These are phyloP conservation scores for Melanostoma scalare DNA, from an alignment of 2,888 invertebrate genomes.

Conservation along the genomic window DNA sequence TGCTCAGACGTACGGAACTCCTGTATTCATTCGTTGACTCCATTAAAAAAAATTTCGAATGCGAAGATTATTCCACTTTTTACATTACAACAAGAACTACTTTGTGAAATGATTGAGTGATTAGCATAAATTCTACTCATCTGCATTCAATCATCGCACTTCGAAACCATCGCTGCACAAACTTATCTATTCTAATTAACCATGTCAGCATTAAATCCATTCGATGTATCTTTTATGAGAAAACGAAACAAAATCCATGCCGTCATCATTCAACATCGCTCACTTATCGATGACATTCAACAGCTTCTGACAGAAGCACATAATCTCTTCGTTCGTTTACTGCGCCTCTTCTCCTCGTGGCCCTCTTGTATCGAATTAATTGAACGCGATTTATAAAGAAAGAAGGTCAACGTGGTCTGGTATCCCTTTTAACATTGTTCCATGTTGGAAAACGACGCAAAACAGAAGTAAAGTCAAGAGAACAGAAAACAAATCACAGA, in stretches of 20 bases:
- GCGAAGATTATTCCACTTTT: no score
- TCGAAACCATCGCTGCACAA: slow-evolving; percentile 11
- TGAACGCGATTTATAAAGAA: slow-evolving; percentile 54
- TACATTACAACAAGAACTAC: no score
- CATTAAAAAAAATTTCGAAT: no score
- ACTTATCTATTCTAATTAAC: slow-evolving; percentile 37
- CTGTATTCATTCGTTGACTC: no score
- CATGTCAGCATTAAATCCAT: slow-evolving; percentile 41
- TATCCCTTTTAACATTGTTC: slow-evolving; percentile 22
- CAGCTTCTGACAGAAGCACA: slow-evolving; percentile 39
- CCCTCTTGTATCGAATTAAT: slow-evolving; percentile 57
- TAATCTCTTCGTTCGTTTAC: slow-evolving; percentile 27
- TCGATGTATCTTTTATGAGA: slow-evolving; percentile 10
- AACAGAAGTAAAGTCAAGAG: background rate
- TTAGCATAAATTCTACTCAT: no score
- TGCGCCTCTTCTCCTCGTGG: background rate
- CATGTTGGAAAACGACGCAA: background rate
- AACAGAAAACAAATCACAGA: no score
- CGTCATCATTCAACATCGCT: slow-evolving; percentile 49
- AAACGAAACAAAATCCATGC: slow-evolving; percentile 1
- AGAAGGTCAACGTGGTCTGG: slow-evolving; percentile 63
- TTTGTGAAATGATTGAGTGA: no score
- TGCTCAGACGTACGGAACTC: no score
- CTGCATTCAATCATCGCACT: no score
- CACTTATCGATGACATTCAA: slow-evolving; percentile 61